Evolutionary conservation across 2,888 invertebrate genomes (phyloP).

Genomic region (Pycnomerus fuliginosus): DNA sequence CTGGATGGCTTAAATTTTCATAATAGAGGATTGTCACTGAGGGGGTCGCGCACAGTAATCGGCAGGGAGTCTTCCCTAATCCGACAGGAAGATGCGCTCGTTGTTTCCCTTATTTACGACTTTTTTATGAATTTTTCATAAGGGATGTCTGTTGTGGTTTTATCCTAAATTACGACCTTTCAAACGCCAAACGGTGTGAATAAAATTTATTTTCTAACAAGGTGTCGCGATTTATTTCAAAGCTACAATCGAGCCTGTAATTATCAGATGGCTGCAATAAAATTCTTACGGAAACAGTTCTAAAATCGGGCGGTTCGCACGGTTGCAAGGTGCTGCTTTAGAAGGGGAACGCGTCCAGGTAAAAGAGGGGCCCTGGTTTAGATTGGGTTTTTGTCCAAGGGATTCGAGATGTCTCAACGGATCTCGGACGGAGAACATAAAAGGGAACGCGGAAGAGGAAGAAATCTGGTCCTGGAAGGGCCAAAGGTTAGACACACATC

Average conservation of each 20-base stretch:
- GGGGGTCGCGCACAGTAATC: not conserved
- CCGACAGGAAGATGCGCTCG: slow-evolving; percentile 5
- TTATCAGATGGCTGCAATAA: no score
- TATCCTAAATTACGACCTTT: no score
- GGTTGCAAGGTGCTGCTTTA: no score
- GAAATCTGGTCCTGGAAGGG: slow-evolving; percentile 32
- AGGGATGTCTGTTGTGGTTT: no score
- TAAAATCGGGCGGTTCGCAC: no score
- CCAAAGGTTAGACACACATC: slow-evolving; percentile 40
- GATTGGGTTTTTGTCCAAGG: no score
- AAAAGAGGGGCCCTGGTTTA: no score
- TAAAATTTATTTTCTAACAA: not conserved
- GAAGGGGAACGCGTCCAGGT: no score
- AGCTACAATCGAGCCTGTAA: no score
- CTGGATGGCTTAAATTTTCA: not conserved
- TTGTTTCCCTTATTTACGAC: slow-evolving; percentile 18
- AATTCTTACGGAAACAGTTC: no score
- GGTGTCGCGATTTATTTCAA: not conserved
- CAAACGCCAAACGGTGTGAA: not conserved
- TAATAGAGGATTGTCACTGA: not conserved
- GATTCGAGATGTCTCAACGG: no score
- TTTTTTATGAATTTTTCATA: slow-evolving; percentile 16
- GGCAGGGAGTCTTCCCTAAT: slow-evolving; percentile 3
- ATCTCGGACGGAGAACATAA: slow-evolving; percentile 21
- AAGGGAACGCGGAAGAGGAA: slow-evolving; percentile 42